Evolutionary conservation across 2,113 vertebrate genomes (phyloP), one percentile per base, ranked within the genome.

Genomic region (Elaphurus davidianus): DNA sequence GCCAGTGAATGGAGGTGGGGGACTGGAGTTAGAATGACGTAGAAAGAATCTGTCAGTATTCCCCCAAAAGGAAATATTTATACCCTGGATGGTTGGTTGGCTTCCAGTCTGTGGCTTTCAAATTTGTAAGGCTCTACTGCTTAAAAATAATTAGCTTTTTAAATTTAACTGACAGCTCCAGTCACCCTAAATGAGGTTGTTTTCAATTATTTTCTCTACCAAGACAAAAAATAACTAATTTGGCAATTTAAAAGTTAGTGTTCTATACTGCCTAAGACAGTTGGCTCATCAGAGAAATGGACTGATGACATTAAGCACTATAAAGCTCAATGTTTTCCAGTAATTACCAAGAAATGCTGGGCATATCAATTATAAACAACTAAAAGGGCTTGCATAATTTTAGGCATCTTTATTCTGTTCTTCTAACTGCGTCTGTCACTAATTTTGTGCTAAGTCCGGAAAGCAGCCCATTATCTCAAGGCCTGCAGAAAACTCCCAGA

Each of bases 71-170:
- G 28, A 94, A 97, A 91, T 91, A 91, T 95, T 92, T 92, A 94
- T 6, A 55, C 43, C 45, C 79, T 87, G 25, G 64, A 93, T 86
- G 54, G 87, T 23, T 94, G 87, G 82, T 86, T 95, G 59, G 59
- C 57, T 95, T 96, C 90, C 79, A 87, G 52, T 50, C 86, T 83
- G 40, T 60, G 50, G 74, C 78, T 96, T 91, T 50, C 92, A 96
- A 95, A 90, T 96, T 25, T 5, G 15, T 97, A 90, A 96, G 87
- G 79, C 94, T 87, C 92, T 87, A 91, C 21, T 97, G 87, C 94
- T 94, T 95, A 62, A 95, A 98, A 97, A 98, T 96, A 97, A 97
- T 97, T 96, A 90, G 83, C 84, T 94, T 93, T 95, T 60, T 30
- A 87, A 95, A 85, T 91, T 57, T 78, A 95, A 96, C 54, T 82